A percentile compares a stretch with the other conserved stretches of the same genome.
Conservation (phyloP, 2,797 vertebrate species). For the Micropoecilia bifurca region DNA sequence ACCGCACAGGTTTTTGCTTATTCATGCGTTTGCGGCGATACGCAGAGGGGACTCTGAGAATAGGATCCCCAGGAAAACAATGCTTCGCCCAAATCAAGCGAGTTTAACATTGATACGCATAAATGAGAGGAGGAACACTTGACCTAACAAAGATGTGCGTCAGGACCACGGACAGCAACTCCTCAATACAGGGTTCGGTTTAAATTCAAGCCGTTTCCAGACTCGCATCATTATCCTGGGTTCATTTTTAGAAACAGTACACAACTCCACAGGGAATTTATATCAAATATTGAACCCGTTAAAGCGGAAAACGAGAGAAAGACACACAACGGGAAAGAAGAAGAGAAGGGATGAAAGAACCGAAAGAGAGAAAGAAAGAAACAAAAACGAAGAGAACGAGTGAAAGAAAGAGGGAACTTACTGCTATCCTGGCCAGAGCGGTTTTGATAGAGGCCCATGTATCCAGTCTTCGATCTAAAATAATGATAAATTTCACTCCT, state of each 20-base stretch:
- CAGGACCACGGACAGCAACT: conserved; percentile 74
- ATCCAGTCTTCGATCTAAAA: conserved; percentile 95
- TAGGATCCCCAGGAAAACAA: background rate
- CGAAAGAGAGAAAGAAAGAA: background rate
- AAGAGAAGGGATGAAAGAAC: background rate
- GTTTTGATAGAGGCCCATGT: conserved; percentile 96
- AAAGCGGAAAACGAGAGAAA: background rate
- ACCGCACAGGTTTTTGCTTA: conserved; percentile 67
- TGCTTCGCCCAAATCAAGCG: background rate
- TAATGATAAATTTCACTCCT: conserved; percentile 92
- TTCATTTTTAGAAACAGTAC: background rate
- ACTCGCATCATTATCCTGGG: background rate
- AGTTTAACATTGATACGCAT: background rate
- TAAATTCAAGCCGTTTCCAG: background rate
- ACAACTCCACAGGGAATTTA: background rate
- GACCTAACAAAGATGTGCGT: conserved; percentile 4
- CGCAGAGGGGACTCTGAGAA: conserved; percentile 5
- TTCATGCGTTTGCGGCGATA: conserved; percentile 63
- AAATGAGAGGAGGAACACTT: background rate
- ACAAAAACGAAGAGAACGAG: background rate
- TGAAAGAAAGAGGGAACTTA: conserved; percentile 74
- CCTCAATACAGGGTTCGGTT: background rate
- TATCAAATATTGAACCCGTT: background rate
- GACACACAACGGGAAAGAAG: too few species aligned
- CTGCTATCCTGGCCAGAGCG: conserved; percentile 92